These are phyloP conservation scores for Incurvaria masculella DNA, from an alignment of 2,888 invertebrate genomes.

Conservation along the genomic window DNA sequence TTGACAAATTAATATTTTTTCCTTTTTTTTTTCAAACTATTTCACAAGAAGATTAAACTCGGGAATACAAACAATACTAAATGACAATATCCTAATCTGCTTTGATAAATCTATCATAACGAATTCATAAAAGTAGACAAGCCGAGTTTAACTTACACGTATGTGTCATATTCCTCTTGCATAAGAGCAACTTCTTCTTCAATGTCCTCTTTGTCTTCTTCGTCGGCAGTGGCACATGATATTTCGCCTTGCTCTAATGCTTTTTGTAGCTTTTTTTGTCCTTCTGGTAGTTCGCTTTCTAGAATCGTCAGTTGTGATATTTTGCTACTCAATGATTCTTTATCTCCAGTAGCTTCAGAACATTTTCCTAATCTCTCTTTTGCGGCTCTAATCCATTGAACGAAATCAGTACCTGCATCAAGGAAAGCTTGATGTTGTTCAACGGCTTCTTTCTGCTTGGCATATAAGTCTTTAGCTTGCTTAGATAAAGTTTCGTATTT, in stretches of 20 bases:
- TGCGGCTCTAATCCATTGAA: slow-evolving; percentile 89
- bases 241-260: slow-evolving; percentile 82
- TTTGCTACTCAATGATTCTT: slow-evolving; percentile 83
- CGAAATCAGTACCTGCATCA: slow-evolving; percentile 88
- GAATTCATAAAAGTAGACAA: too few species aligned
- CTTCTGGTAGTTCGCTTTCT: slow-evolving; percentile 78
- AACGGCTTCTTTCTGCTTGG: slow-evolving; percentile 84
- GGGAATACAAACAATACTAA: too few species aligned
- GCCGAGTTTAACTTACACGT: slow-evolving; percentile 70
- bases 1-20: too few species aligned
- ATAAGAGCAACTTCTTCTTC: slow-evolving; percentile 88
- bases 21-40: too few species aligned
- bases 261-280: slow-evolving; percentile 77
- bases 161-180: slow-evolving; percentile 88
- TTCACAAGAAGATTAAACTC: too few species aligned
- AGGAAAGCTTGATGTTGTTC: slow-evolving; percentile 90
- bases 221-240: slow-evolving; percentile 80
- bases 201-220: slow-evolving; percentile 85
- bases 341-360: slow-evolving; percentile 89
- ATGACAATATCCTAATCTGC: too few species aligned
- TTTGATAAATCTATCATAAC: too few species aligned
- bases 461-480: slow-evolving; percentile 86
- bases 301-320: slow-evolving; percentile 82
- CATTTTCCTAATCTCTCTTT: slow-evolving; percentile 89
- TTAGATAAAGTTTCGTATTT: slow-evolving; percentile 89